Evolutionary conservation across 2,113 vertebrate genomes (phyloP).

Genomic region (Circaetus cinerascens): DNA sequence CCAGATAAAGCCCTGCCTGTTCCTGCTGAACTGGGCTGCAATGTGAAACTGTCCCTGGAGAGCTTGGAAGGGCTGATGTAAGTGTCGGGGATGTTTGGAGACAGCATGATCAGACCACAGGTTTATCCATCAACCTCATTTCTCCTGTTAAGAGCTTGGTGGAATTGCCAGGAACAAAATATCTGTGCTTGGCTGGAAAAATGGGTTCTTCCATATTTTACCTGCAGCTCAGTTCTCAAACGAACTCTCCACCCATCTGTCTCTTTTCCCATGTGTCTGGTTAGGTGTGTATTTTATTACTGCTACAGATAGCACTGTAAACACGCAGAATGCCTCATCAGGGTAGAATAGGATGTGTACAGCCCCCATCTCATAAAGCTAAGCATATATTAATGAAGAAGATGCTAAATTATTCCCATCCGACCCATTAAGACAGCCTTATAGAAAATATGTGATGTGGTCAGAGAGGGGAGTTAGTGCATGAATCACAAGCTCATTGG

Average conservation of each 20-base stretch:
- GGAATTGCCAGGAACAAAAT: slow-evolving; percentile 13
- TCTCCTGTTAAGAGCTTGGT: slow-evolving; percentile 27
- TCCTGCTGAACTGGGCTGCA: slow-evolving; percentile 6
- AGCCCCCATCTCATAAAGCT: neutral
- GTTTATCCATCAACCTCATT: slow-evolving; percentile 56
- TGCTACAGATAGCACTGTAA: neutral
- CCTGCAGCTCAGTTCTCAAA: slow-evolving; percentile 11
- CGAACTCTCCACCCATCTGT: neutral
- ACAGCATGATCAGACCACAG: slow-evolving; percentile 27
- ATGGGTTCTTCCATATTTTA: slow-evolving; percentile 6
- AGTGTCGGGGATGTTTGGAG: slow-evolving; percentile 47
- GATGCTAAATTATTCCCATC: slow-evolving; percentile 48
- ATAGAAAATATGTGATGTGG: slow-evolving; percentile 14
- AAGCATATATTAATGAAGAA: slow-evolving; percentile 34
- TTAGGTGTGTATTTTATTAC: neutral
- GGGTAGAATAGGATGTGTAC: neutral
- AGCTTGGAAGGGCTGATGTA: slow-evolving; percentile 56
- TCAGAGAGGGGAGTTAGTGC: slow-evolving; percentile 1
- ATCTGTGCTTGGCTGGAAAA: neutral
- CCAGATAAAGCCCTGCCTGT: slow-evolving; percentile 41
- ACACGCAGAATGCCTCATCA: neutral
- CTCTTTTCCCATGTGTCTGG: neutral
- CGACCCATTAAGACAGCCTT: neutral
- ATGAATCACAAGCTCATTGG: slow-evolving; percentile 20
- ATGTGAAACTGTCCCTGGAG: slow-evolving; percentile 19